Evolutionary conservation across 2,113 vertebrate species (phyloP).

Genomic region (Syngnathus scovelli): DNA sequence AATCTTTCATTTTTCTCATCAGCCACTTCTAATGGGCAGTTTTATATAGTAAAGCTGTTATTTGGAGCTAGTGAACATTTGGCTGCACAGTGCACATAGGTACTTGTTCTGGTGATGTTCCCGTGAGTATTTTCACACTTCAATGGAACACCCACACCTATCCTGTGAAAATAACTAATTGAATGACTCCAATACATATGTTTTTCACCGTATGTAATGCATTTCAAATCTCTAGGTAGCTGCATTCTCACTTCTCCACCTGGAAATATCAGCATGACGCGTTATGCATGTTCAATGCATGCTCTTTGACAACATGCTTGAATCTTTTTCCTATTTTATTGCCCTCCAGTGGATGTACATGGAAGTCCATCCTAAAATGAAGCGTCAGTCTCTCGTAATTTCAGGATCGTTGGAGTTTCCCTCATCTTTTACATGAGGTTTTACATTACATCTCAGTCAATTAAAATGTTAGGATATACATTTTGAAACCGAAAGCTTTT

Average conservation of each 20-base stretch:
- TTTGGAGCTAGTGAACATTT: neutral
- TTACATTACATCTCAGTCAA: neutral
- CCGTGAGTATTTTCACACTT: constrained; percentile 1
- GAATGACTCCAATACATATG: neutral
- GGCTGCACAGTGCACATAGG: neutral
- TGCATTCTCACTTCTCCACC: too few relatives aligned
- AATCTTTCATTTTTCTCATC: neutral
- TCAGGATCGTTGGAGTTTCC: neutral
- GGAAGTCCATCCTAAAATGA: neutral
- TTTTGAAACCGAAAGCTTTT: neutral
- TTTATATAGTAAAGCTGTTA: neutral
- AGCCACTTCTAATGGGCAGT: neutral
- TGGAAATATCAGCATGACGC: neutral
- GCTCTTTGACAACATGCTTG: neutral
- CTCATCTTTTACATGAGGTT: neutral
- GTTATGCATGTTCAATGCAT: neutral
- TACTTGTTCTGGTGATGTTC: neutral
- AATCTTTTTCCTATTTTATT: neutral
- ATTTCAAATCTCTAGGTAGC: too few relatives aligned
- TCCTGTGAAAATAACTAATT: neutral
- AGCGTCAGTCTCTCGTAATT: neutral
- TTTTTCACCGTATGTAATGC: too few relatives aligned
- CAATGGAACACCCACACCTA: neutral
- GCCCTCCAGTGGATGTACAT: neutral
- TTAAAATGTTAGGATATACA: neutral